phyloP scores from a whole-genome alignment of 2,797 vertebrate genomes.

The Pteropus rufus region DNA sequence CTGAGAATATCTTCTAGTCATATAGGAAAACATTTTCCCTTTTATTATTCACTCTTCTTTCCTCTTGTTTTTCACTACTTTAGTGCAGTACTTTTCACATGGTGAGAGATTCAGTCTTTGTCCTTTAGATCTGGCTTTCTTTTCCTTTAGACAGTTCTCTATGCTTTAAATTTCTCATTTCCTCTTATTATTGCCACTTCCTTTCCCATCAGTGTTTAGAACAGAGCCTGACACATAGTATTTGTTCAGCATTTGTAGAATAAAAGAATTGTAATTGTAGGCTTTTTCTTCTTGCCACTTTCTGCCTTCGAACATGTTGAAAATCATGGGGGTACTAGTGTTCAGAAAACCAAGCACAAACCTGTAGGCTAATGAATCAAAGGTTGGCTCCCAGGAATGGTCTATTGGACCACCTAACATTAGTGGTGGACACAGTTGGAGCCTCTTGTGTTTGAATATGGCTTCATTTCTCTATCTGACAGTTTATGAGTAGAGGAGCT shows the following conservation, averaged over 20 bases:
- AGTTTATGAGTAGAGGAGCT: not conserved
- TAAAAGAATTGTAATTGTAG: not conserved
- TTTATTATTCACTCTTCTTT: not conserved
- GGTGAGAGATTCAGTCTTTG: not conserved
- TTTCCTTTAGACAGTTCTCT: not conserved
- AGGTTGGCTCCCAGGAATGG: not conserved
- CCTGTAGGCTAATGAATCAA: not conserved
- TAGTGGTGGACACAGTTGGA: not conserved
- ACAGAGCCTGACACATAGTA: not conserved
- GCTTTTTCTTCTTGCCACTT: not conserved
- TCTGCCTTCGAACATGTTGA: not conserved
- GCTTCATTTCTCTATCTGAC: not conserved
- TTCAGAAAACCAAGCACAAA: not conserved
- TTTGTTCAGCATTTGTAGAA: not conserved
- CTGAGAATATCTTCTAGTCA: not conserved
- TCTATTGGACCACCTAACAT: not conserved
- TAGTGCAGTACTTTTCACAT: not conserved
- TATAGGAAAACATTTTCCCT: not conserved
- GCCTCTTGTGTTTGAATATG: not conserved
- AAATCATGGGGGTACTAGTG: not conserved
- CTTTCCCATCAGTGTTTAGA: not conserved
- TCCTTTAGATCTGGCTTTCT: not conserved
- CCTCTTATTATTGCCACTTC: not conserved
- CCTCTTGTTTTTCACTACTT: not conserved
- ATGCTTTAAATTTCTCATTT: constrained; percentile 11